Base-by-base conservation (phyloP, 1,140 invertebrate genomes). In the Brachionus calyciflorus region DNA sequence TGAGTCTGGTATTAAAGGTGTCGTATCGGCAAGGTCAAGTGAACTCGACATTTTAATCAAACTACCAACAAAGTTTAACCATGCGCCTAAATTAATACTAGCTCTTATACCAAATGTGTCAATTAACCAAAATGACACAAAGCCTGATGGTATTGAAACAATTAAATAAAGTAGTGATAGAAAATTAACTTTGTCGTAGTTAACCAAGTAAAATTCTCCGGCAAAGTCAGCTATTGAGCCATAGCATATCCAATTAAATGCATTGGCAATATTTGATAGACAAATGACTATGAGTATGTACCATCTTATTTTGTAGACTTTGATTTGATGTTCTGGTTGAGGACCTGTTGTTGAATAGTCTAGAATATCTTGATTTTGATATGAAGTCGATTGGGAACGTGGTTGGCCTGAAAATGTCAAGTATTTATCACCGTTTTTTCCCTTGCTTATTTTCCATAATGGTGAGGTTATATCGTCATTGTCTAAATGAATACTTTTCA, bases 161-260 rank as follows among this genome's bases (percentile, higher is more conserved):
- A 86, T 81, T 51, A 87, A 81, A 77, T 84, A 87, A 7, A 87
- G 81, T 0, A 85, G 78, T n/a, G 85, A 86, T 28, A 87, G 77
- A 77, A 84, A 84, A 78, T 85, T 85, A 14, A 86, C 80, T 30
- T 82, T 78, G 40, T 82, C 82, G 14, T 80, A 78, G 37, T 78
- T 78, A 24, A 84, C 82, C 14, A 80, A 77, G 78, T 83, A 87
- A 60, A 82, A 87, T 40, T 78, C 78, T 7, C 82, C 79, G 4
- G 85, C 83, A 41, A 83, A 79, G 77, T 85, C 83, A 24, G 86
- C 84, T n/a, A 87, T 85, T 0, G 86, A 83, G 21, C 86, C 84
- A 79, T 83, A 87, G 9, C 83, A 83, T 21, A 87, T 86, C 86
- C 86, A 87, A 77, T 85, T 84, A 84, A 86, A 83, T 30, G 83